Conservation (phyloP, 2,888 invertebrate species). For the Liopterus haemorrhoidalis region DNA sequence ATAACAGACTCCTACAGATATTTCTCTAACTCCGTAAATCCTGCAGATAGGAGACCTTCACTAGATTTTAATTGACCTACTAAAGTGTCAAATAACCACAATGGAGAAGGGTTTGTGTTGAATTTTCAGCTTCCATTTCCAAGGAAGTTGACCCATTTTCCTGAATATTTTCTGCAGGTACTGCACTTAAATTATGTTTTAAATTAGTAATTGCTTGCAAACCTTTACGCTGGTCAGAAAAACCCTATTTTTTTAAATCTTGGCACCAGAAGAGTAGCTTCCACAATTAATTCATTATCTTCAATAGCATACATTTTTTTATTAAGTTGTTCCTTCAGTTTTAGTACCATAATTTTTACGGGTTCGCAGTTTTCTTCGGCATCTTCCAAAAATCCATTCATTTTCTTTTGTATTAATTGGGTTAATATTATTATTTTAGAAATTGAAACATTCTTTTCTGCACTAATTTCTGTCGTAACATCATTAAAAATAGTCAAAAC, state of each 20-base stretch:
- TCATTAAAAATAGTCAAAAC: slow-evolving; percentile 1
- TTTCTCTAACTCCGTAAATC: not conserved
- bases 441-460: slow-evolving; percentile 4
- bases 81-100: not conserved
- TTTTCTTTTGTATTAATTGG: slow-evolving; percentile 1
- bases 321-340: slow-evolving; percentile 1
- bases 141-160: too few relatives aligned
- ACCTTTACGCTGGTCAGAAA: not conserved
- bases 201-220: not conserved
- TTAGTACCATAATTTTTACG: too few relatives aligned
- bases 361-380: too few relatives aligned
- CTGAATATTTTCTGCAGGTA: not conserved
- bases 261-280: not conserved
- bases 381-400: too few relatives aligned
- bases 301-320: not conserved
- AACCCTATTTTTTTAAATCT: slow-evolving; percentile 2
- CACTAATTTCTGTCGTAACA: not conserved
- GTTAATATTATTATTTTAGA: slow-evolving; percentile 1
- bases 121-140: not conserved
- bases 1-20: too few relatives aligned
- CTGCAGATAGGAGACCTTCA: not conserved
- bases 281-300: slow-evolving; percentile 1
- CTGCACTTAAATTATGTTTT: not conserved
- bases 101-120: not conserved
- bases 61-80: not conserved